phyloP scores from a whole-genome alignment of 2,113 vertebrate species.

The Bombycilla garrulus region DNA sequence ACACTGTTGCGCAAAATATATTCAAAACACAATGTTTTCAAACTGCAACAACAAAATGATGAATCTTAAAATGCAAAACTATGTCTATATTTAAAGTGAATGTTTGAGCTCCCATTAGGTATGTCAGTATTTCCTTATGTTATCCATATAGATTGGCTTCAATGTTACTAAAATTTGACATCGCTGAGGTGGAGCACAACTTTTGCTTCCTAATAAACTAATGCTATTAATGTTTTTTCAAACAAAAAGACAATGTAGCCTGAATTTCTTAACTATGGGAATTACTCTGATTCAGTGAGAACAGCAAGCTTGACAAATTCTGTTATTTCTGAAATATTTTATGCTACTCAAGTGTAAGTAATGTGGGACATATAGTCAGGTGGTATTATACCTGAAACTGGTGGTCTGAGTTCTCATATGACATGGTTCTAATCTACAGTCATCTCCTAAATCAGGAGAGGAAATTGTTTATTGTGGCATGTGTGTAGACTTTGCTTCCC shows the following conservation, averaged over 20 bases:
- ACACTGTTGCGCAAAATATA: conserved; percentile 38
- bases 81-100: conserved; percentile 15
- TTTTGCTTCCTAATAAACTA: conserved; percentile 36
- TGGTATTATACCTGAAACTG: not conserved
- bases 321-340: not conserved
- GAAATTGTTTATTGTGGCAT: not conserved
- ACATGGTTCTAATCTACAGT: not conserved
- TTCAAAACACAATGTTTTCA: conserved; percentile 26
- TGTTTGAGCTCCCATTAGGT: not conserved
- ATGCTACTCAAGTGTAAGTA: not conserved
- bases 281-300: not conserved
- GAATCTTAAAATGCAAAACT: conserved; percentile 27
- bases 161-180: conserved; percentile 32
- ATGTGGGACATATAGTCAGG: not conserved
- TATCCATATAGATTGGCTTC: not conserved
- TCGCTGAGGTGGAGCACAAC: conserved; percentile 4
- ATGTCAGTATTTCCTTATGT: conserved; percentile 1
- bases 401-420: rapidly evolving
- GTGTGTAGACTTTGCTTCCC: not conserved
- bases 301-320: not conserved
- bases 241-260: not conserved
- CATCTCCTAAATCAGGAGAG: not conserved
- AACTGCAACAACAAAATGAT: conserved; percentile 31
- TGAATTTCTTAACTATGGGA: not conserved
- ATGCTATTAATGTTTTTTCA: not conserved